These are phyloP conservation scores for Aplysina aerophoba DNA, from an alignment of 37 sponge, comb jelly and placozoan genomes.

Conservation along the genomic window DNA sequence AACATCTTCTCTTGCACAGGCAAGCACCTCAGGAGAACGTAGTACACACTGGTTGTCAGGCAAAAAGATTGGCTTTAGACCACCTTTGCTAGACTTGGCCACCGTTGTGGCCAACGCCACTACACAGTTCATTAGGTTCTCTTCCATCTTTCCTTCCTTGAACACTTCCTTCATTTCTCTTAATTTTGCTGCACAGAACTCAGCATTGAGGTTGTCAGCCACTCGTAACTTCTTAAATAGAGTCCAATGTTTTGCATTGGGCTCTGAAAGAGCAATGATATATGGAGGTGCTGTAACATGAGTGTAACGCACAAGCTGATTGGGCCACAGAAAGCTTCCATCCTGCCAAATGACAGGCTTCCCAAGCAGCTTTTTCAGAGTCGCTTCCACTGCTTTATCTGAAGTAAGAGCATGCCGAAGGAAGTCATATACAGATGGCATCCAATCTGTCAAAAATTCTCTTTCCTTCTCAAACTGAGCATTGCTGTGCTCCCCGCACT, in stretches of 20 bases:
- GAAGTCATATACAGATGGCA: constrained; percentile 38
- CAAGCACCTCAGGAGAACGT: too few species aligned
- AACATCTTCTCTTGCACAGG: too few species aligned
- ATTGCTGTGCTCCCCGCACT: neutral
- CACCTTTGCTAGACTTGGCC: neutral
- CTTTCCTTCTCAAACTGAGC: neutral
- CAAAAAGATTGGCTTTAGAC: too few species aligned
- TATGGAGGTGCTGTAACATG: constrained; percentile 12
- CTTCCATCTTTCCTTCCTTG: neutral
- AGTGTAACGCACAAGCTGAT: constrained; percentile 13
- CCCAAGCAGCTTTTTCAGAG: neutral
- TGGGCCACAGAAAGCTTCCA: constrained; percentile 10
- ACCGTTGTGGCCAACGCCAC: neutral
- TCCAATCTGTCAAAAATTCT: neutral
- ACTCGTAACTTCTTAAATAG: constrained; percentile 57
- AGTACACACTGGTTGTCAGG: too few species aligned
- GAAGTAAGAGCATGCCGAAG: neutral
- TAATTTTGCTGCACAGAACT: neutral
- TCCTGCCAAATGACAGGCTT: constrained; percentile 57
- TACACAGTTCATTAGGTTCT: neutral
- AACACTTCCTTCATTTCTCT: neutral
- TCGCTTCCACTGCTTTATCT: neutral
- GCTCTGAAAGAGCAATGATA: constrained; percentile 33
- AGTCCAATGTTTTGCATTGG: constrained; percentile 10
- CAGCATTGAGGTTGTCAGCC: neutral